phyloP scores from a whole-genome alignment of 2,113 vertebrate species.

The Dasyprocta punctata region DNA sequence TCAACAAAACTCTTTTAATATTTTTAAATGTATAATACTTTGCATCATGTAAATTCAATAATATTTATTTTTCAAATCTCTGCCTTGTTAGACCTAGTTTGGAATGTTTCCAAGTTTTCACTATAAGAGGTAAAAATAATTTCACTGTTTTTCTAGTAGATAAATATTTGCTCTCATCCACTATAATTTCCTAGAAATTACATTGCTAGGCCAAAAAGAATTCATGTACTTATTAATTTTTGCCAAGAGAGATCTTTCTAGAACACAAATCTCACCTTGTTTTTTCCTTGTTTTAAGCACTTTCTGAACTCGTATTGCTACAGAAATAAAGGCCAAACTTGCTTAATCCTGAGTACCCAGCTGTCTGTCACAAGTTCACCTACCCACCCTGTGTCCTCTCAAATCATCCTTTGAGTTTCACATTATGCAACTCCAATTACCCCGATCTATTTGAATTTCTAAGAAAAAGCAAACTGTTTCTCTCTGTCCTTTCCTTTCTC shows the following conservation, averaged over 20 bases:
- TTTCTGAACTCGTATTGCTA: neutral
- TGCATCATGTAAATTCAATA: neutral
- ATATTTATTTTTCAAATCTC: slow-evolving; percentile 24
- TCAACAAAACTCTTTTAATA: neutral
- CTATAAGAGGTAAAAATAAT: neutral
- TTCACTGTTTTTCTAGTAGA: neutral
- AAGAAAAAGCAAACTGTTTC: neutral
- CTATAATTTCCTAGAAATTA: neutral
- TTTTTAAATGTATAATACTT: neutral
- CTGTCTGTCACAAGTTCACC: neutral
- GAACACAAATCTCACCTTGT: neutral
- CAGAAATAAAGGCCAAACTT: neutral
- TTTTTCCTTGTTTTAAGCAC: neutral
- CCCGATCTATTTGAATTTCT: neutral
- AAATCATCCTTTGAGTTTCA: neutral
- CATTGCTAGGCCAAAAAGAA: neutral
- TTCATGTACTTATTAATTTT: neutral
- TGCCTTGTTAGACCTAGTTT: neutral
- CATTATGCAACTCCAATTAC: neutral
- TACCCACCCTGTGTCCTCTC: neutral
- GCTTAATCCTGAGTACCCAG: neutral
- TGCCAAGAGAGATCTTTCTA: neutral
- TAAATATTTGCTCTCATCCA: neutral
- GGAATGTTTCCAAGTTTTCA: neutral
- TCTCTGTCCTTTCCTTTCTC: neutral